Percentiles rank a stretch among this genome's conserved stretches.
Conservation (phyloP, 1,140 invertebrate species). For the Sycophila sp. region DNA sequence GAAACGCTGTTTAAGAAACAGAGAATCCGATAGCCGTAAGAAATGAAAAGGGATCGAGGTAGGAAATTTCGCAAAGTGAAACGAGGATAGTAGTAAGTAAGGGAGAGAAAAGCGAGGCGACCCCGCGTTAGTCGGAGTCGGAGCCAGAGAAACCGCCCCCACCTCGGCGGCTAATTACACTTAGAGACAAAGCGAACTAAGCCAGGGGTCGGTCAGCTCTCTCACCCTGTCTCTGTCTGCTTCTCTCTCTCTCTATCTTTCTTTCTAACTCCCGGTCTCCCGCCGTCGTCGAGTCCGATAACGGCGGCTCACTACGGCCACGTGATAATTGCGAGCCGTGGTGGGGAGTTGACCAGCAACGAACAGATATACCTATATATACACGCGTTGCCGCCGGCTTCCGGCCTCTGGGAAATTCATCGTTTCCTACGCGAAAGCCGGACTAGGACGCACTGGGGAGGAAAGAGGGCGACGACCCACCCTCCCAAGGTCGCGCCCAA, state of each 20-base stretch:
- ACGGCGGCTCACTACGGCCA: constrained; percentile 63
- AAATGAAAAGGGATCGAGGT: neutral
- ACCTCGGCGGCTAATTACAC: constrained; percentile 67
- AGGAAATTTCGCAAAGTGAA: neutral
- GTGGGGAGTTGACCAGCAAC: no score
- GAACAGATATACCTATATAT: neutral
- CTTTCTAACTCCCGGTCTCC: constrained; percentile 17
- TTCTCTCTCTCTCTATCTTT: constrained; percentile 28
- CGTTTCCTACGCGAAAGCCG: constrained; percentile 42
- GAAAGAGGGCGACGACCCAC: neutral
- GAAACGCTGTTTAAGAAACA: no score
- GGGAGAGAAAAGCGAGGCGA: constrained; percentile 59
- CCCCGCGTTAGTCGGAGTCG: no score
- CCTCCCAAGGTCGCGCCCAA: neutral
- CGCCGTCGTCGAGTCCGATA: constrained; percentile 47
- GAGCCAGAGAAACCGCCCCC: constrained; percentile 55
- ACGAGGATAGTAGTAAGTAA: no score
- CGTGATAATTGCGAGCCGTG: constrained; percentile 63
- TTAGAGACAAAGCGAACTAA: constrained; percentile 61
- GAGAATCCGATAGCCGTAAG: no score
- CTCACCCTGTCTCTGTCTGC: constrained; percentile 38
- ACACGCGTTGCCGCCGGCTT: constrained; percentile 43
- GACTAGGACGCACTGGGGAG: neutral
- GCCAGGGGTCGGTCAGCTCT: constrained; percentile 52
- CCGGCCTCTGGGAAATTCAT: constrained; percentile 60